Evolutionary conservation across 2,888 invertebrate genomes (phyloP).

Genomic region (Pyralis farinalis): DNA sequence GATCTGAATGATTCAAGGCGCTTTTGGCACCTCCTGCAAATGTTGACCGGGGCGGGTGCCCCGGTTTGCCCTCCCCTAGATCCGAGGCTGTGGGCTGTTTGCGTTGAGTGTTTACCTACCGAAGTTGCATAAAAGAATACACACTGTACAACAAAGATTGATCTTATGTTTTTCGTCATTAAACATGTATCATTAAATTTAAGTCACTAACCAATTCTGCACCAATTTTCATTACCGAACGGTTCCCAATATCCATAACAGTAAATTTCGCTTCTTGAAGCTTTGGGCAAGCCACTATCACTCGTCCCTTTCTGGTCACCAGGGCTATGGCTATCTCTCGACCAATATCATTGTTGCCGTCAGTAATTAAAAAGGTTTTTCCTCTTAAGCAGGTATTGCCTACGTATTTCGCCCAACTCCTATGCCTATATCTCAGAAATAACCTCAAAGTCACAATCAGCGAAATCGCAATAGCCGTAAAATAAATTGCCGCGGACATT

Average conservation of each 20-base stretch:
- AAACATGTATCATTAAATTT: no score
- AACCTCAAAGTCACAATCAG: conserved; percentile 61
- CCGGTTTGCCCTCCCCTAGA: no score
- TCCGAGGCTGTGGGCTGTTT: no score
- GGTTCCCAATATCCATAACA: conserved; percentile 83
- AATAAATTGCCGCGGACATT: conserved; percentile 51
- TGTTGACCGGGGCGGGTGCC: no score
- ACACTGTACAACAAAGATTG: no score
- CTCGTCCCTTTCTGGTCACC: conserved; percentile 85
- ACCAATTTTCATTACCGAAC: conserved; percentile 66
- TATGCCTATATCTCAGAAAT: conserved; percentile 63
- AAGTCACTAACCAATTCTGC: conserved; percentile 82
- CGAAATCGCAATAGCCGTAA: conserved; percentile 66
- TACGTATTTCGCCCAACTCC: conserved; percentile 63
- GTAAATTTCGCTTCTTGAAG: conserved; percentile 83
- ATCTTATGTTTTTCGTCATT: no score
- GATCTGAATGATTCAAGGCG: no score
- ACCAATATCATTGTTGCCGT: conserved; percentile 92
- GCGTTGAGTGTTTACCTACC: no score
- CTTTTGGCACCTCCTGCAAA: no score
- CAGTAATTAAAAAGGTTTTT: conserved; percentile 90
- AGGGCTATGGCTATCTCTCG: conserved; percentile 89
- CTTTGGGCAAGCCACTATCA: conserved; percentile 91
- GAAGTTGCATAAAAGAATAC: no score
- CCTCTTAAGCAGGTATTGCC: conserved; percentile 80